These are phyloP conservation scores for Microcebus griseorufus DNA, from an alignment of 2,113 vertebrate genomes.

Conservation along the genomic window DNA sequence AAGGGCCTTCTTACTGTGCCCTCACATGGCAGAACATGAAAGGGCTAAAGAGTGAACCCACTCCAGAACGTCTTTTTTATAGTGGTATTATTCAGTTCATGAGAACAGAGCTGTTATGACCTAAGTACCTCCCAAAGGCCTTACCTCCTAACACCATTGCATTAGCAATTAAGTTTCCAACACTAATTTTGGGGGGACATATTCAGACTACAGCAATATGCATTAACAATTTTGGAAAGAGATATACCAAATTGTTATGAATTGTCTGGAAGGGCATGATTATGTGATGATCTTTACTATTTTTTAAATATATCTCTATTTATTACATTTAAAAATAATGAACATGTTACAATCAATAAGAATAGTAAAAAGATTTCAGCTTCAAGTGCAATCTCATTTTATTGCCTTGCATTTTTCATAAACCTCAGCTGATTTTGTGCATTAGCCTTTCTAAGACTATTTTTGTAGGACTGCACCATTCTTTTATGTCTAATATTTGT, in stretches of 20 bases:
- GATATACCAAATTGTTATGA: neutral
- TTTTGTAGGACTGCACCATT: neutral
- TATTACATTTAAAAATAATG: slow-evolving; percentile 39
- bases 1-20: neutral
- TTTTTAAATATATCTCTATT: neutral
- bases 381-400: neutral
- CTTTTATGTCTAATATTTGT: neutral
- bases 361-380: neutral
- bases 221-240: neutral
- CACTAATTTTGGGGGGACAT: neutral
- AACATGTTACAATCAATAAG: neutral
- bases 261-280: neutral
- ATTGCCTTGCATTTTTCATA: slow-evolving; percentile 19
- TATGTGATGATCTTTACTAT: neutral
- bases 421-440: slow-evolving; percentile 4
- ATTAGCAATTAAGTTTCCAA: neutral
- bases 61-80: neutral
- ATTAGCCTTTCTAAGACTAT: slow-evolving; percentile 3
- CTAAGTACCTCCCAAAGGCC: neutral
- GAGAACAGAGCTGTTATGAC: neutral
- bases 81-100: neutral
- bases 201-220: neutral
- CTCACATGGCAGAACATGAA: neutral
- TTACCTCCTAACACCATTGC: no score
- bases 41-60: neutral